Evolutionary conservation across 2,797 vertebrate genomes (phyloP).

Genomic region (Alectoris magna): DNA sequence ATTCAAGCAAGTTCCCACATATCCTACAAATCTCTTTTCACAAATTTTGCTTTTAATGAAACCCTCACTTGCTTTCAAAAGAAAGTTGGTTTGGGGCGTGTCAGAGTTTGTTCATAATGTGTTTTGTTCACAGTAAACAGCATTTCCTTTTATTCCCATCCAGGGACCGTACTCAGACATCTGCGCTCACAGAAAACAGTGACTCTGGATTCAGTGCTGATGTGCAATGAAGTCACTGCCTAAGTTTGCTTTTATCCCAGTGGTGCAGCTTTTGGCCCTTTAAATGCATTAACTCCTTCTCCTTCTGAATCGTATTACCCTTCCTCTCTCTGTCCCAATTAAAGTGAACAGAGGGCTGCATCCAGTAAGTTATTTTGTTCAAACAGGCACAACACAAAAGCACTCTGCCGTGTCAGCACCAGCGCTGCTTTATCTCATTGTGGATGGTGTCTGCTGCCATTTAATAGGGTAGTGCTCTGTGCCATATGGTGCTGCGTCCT

Average conservation of each 20-base stretch:
- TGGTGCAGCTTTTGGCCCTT: slow-evolving; percentile 50
- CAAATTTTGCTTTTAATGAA: slow-evolving; percentile 70
- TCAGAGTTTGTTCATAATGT: slow-evolving; percentile 46
- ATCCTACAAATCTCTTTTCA: slow-evolving; percentile 61
- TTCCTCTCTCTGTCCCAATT: not conserved
- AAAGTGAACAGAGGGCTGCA: not conserved
- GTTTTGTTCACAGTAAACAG: slow-evolving; percentile 71
- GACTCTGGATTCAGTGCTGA: slow-evolving; percentile 36
- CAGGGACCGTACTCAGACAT: slow-evolving; percentile 64
- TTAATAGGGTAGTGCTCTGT: not conserved
- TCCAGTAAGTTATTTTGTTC: not conserved
- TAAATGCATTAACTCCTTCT: slow-evolving; percentile 36
- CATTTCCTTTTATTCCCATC: slow-evolving; percentile 67
- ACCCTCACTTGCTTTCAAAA: slow-evolving; percentile 57
- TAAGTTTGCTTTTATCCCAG: slow-evolving; percentile 42
- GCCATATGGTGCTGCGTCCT: not conserved
- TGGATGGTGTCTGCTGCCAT: not conserved
- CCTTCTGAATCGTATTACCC: not conserved
- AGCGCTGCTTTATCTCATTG: not conserved
- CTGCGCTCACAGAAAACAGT: slow-evolving; percentile 50
- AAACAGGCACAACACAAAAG: not conserved
- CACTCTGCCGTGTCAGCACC: not conserved
- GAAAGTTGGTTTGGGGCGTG: slow-evolving; percentile 71
- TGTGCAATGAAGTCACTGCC: slow-evolving; percentile 43
- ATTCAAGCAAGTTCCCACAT: slow-evolving; percentile 69